Base-by-base conservation (phyloP, 2,888 invertebrate genomes). In the Apamea monoglypha region DNA sequence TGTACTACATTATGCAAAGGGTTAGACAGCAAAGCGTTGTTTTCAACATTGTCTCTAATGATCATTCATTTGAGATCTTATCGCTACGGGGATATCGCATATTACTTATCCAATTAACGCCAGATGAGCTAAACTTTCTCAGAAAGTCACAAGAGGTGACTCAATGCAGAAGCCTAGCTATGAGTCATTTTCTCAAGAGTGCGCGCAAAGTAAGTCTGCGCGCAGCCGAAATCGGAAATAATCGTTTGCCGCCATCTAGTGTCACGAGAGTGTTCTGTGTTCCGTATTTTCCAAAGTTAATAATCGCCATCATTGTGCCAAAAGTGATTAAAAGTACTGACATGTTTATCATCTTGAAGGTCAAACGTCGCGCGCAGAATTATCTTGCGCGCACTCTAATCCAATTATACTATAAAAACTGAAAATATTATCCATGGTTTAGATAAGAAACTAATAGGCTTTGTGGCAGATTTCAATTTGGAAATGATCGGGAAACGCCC, bases 31-130 rank as follows among this genome's bases (percentile, higher is more conserved):
- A 16, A 56, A 16, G 40, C 32, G 36, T 56, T 36, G 7, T 44
- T 7, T n/a, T 67, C 32, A 78, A 61, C 70, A 66, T 67, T 44
- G 25, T 18, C 78, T 69, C 10, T 79, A 69, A 61, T 32, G 29
- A 40, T 61, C 36, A 47, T 76, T 83, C 6, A 32, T 29, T 79
- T 69, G 18, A 56, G 29, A 72, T 84, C 50, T 36, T 72, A 73
- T 73, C 63, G 40, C 44, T 40, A 16, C 2, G 7, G 25, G 59
- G 56, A 69, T 61, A 44, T 50, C 32, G 29, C 36, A 59, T 80
- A 85, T 80, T 84, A 73, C 25, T 69, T 80, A 73, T 69, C 68
- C 81, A 82, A 85, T 80, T 82, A 82, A 59, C 36, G 68, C 56
- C 40, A 72, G 68, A 64, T 64, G 80, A 85, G 47, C 32, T 63